phyloP scores from a whole-genome alignment of 2,888 invertebrate species.

The Latheticus oryzae region DNA sequence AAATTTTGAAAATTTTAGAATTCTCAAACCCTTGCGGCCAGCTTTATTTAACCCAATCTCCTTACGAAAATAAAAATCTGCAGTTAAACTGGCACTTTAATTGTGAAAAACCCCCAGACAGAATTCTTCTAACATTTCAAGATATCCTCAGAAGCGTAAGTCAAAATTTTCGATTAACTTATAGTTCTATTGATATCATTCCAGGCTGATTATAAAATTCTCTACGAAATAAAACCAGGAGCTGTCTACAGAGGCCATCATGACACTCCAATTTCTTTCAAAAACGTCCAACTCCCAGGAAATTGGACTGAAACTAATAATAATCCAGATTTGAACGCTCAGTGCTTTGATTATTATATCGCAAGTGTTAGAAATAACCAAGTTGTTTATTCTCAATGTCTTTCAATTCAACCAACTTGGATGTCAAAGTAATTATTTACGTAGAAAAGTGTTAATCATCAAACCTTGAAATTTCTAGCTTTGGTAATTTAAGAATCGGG shows the following conservation, averaged over 20 bases:
- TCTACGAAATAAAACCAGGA: conserved; percentile 24
- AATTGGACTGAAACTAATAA: conserved; percentile 52
- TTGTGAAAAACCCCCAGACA: conserved; percentile 55
- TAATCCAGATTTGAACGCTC: conserved; percentile 60
- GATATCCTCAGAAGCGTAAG: conserved; percentile 50
- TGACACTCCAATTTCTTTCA: conserved; percentile 62
- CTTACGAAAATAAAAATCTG: conserved; percentile 48
- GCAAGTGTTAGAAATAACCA: conserved; percentile 70
- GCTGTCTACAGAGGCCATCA: conserved; percentile 56
- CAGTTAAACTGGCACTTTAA: conserved; percentile 64
- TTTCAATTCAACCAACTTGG: conserved; percentile 85
- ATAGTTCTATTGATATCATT: conserved; percentile 3
- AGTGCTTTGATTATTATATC: conserved; percentile 77
- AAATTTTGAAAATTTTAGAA: too few relatives aligned
- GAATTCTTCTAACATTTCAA: conserved; percentile 53
- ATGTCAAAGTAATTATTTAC: conserved; percentile 67
- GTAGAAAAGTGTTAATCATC: not conserved
- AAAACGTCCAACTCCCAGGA: conserved; percentile 59
- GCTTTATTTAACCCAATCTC: conserved; percentile 63
- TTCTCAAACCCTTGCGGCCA: conserved; percentile 30
- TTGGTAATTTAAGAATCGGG: conserved; percentile 57
- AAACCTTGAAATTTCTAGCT: conserved; percentile 22
- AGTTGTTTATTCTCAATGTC: conserved; percentile 74
- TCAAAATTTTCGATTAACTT: not conserved
- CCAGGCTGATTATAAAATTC: conserved; percentile 55